Percentiles rank a stretch among this genome's conserved stretches.
phyloP scores from a whole-genome alignment of 2,113 vertebrate genomes.

The Boulengerochromis microlepis region DNA sequence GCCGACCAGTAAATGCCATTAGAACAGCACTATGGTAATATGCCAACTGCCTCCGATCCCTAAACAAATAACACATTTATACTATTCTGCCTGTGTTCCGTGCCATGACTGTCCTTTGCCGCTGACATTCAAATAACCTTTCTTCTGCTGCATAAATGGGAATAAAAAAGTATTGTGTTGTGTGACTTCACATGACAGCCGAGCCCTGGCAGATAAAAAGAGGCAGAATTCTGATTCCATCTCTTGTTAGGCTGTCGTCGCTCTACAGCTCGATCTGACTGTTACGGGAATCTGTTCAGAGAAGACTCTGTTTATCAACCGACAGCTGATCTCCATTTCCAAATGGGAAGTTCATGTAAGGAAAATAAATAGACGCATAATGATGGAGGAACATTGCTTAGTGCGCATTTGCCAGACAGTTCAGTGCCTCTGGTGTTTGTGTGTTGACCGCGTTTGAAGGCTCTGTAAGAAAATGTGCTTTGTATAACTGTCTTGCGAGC shows the following conservation, averaged over 20 bases:
- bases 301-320: conserved; percentile 46
- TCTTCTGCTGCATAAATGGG: conserved; percentile 56
- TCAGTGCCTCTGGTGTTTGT: neutral
- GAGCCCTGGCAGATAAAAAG: conserved; percentile 45
- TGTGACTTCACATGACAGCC: conserved; percentile 44
- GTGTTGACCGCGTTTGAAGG: neutral
- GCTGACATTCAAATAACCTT: conserved; percentile 75
- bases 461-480: neutral
- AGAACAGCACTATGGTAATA: conserved; percentile 40
- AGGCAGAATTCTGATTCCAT: conserved; percentile 46
- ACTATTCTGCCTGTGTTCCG: conserved; percentile 45
- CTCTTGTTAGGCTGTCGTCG: conserved; percentile 52
- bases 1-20: conserved; percentile 34
- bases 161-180: conserved; percentile 57
- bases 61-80: conserved; percentile 67
- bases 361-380: conserved; percentile 25
- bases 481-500: neutral
- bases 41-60: conserved; percentile 46
- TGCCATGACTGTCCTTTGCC: conserved; percentile 56
- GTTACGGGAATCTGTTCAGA: conserved; percentile 43
- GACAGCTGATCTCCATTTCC: conserved; percentile 51
- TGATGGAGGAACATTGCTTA: neutral
- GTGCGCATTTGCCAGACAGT: neutral
- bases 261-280: conserved; percentile 42
- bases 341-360: conserved; percentile 26